phyloP scores from a whole-genome alignment of 2,113 vertebrate species.

The Amphilophus citrinellus region DNA sequence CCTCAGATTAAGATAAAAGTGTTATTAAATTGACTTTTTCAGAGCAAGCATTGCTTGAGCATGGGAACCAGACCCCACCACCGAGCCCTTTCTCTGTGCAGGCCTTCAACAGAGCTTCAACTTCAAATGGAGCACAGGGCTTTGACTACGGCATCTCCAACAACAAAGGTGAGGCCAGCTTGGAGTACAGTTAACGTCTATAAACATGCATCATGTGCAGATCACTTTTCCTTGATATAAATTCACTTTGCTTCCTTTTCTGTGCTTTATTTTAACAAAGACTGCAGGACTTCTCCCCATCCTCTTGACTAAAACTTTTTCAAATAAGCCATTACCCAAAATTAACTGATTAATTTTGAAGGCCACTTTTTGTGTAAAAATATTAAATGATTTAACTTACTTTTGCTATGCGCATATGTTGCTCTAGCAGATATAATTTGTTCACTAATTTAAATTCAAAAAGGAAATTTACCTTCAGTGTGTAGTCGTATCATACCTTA shows the following conservation, averaged over 20 bases:
- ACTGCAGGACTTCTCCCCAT: background rate
- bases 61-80: conserved; percentile 93
- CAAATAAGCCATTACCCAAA: background rate
- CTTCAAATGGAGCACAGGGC: conserved; percentile 90
- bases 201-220: conserved; percentile 2
- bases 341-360: background rate
- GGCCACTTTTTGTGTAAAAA: background rate
- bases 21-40: conserved; percentile 40
- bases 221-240: conserved; percentile 33
- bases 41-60: conserved; percentile 94
- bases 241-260: background rate
- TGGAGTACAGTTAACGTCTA: background rate
- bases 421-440: background rate
- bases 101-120: conserved; percentile 90
- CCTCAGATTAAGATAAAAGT: background rate
- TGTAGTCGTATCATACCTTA: background rate
- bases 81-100: conserved; percentile 97
- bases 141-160: conserved; percentile 98
- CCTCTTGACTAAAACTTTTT: conserved; percentile 7
- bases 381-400: background rate
- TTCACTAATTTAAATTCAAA: background rate
- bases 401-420: background rate
- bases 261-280: conserved; percentile 1
- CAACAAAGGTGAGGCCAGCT: conserved; percentile 90
- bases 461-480: background rate